A percentile compares a stretch with the other conserved stretches of the same genome.
These are phyloP conservation scores for Drosophila dunni DNA, from an alignment of 1,140 invertebrate species.

Conservation along the genomic window DNA sequence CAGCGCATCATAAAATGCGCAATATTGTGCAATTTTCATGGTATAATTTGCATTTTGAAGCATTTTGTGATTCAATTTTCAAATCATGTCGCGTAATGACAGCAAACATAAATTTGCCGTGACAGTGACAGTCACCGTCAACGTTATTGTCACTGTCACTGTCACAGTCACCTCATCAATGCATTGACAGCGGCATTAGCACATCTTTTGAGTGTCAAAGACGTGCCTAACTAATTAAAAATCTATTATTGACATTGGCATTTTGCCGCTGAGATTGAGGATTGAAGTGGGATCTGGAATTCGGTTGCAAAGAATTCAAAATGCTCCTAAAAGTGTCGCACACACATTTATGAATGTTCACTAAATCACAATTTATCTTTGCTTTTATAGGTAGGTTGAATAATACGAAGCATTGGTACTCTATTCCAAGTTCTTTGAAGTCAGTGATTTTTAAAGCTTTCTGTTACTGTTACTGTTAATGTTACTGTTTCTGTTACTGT, in stretches of 20 bases:
- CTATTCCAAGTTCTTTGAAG: not conserved
- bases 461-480: too few species aligned
- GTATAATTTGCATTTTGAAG: constrained; percentile 46
- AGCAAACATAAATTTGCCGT: constrained; percentile 19
- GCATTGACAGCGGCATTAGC: not conserved
- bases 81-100: constrained; percentile 13
- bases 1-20: constrained; percentile 16
- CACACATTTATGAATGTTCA: constrained; percentile 1
- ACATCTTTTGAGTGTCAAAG: constrained; percentile 1
- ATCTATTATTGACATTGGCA: constrained; percentile 30
- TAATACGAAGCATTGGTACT: not conserved
- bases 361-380: constrained; percentile 8
- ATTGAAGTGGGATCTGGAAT: constrained; percentile 20
- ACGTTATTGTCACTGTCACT: not conserved
- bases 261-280: constrained; percentile 12
- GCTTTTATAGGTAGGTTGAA: too few species aligned
- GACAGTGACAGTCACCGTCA: not conserved
- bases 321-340: constrained; percentile 1
- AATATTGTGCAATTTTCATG: constrained; percentile 42
- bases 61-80: constrained; percentile 21
- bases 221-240: constrained; percentile 46
- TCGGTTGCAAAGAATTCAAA: not conserved
- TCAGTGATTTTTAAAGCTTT: not conserved
- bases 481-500: too few species aligned
- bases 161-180: not conserved